Percentiles rank a stretch among this genome's conserved stretches.
Evolutionary conservation across 2,113 vertebrate species (phyloP).

Genomic region (Oncorhynchus nerka): DNA sequence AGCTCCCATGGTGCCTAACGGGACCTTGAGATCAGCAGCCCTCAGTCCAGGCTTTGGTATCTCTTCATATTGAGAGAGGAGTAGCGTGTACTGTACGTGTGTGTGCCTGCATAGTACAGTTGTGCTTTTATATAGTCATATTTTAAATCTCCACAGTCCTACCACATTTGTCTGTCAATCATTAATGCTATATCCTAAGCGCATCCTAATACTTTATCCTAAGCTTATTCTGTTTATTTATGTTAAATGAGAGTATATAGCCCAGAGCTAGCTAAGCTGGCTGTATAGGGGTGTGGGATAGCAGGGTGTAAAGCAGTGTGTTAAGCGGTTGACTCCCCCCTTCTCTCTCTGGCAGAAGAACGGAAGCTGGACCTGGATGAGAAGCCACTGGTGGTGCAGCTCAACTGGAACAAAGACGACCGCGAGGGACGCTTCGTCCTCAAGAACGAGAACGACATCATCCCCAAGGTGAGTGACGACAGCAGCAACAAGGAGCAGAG

Average conservation of each 20-base stretch:
- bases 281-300: not conserved
- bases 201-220: too few species aligned
- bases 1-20: too few species aligned
- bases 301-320: not conserved
- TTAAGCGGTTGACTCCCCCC: conserved; percentile 14
- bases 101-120: too few species aligned
- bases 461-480: conserved; percentile 81
- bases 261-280: not conserved
- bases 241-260: not conserved
- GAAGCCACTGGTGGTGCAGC: conserved; percentile 95
- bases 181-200: too few species aligned
- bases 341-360: conserved; percentile 83
- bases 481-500: too few species aligned
- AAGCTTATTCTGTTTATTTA: not conserved
- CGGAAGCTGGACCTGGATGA: conserved; percentile 96
- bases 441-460: conserved; percentile 96
- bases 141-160: too few species aligned
- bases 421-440: conserved; percentile 95
- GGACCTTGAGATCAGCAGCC: too few species aligned
- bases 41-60: too few species aligned
- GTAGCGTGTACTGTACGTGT: too few species aligned
- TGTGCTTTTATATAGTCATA: too few species aligned
- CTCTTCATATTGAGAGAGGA: too few species aligned
- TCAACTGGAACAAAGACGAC: conserved; percentile 99
- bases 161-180: too few species aligned